These are phyloP conservation scores for Andrena dorsata DNA, from an alignment of 2,888 invertebrate species.

Conservation along the genomic window DNA sequence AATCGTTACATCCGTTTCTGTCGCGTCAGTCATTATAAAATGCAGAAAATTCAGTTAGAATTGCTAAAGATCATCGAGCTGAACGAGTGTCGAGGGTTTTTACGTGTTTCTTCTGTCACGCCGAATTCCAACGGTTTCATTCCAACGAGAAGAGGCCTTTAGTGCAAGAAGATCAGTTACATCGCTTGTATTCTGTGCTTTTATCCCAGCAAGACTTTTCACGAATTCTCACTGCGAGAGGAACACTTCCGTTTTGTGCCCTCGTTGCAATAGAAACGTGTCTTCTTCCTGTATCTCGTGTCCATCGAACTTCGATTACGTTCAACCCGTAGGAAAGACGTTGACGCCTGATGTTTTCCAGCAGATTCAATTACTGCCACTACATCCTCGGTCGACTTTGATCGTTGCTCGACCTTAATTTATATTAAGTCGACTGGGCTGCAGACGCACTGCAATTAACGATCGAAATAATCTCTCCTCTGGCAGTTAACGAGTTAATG, in stretches of 20 bases:
- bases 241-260: neutral
- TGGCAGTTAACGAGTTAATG: neutral
- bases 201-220: no score
- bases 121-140: neutral
- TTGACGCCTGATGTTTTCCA: neutral
- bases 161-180: neutral
- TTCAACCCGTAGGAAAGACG: neutral
- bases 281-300: neutral
- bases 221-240: no score
- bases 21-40: neutral
- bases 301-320: neutral
- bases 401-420: conserved; percentile 48
- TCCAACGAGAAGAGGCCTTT: neutral
- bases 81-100: neutral
- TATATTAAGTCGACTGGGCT: conserved; percentile 19
- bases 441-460: conserved; percentile 33
- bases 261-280: neutral
- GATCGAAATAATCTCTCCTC: conserved; percentile 23
- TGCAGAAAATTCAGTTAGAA: neutral
- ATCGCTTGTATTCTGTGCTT: no score
- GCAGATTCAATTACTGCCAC: conserved; percentile 8
- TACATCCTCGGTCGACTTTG: conserved; percentile 30
- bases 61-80: neutral
- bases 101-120: neutral
- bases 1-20: conserved; percentile 1